phyloP scores from a whole-genome alignment of 2,888 invertebrate species.

The Antheraea yamamai region DNA sequence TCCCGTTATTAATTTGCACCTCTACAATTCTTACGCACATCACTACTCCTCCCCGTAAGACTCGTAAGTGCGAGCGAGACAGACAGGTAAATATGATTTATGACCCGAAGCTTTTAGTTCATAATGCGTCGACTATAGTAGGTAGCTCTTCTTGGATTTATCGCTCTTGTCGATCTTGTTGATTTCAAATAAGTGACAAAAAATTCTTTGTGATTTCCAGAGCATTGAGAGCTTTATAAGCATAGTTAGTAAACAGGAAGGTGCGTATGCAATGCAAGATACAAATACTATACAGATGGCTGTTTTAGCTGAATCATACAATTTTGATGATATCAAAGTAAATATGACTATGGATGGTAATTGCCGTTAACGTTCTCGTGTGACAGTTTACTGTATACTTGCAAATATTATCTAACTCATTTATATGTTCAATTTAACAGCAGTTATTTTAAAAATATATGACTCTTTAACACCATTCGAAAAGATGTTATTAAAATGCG shows the following conservation, averaged over 20 bases:
- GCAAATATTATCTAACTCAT: not conserved
- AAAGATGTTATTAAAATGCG: slow-evolving; percentile 84
- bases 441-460: slow-evolving; percentile 83
- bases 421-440: slow-evolving; percentile 53
- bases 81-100: too few relatives aligned
- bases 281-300: slow-evolving; percentile 65
- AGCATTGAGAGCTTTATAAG: slow-evolving; percentile 41
- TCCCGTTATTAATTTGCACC: too few relatives aligned
- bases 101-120: too few relatives aligned
- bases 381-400: not conserved
- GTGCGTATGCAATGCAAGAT: slow-evolving; percentile 24
- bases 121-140: too few relatives aligned
- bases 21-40: too few relatives aligned
- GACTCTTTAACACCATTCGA: slow-evolving; percentile 85
- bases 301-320: slow-evolving; percentile 68
- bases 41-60: too few relatives aligned
- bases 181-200: not conserved
- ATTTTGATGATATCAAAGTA: slow-evolving; percentile 75
- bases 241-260: slow-evolving; percentile 30
- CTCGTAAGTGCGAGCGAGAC: too few relatives aligned
- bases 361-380: not conserved
- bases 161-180: too few relatives aligned
- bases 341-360: slow-evolving; percentile 82
- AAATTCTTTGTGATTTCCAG: slow-evolving; percentile 30
- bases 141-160: too few relatives aligned